Evolutionary conservation across 2,113 vertebrate genomes (phyloP), one percentile per base, ranked within the genome.

Genomic region (Syngnathoides biaculeatus): DNA sequence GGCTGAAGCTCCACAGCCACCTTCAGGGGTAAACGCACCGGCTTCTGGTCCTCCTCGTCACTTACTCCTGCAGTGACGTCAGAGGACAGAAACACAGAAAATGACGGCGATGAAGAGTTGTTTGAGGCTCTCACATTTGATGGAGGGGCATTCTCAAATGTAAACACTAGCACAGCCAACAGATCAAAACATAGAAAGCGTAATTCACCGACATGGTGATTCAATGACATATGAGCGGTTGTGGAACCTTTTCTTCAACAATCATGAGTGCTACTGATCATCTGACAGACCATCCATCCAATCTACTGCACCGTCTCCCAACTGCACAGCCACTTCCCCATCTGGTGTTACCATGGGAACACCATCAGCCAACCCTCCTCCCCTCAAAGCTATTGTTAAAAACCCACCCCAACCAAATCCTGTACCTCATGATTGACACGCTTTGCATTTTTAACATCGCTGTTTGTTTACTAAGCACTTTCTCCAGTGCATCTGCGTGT

Each of bases 31-130:
- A 99, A 92, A 67, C 96, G 93, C 52, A 98, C 96, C 0, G 96
- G 96, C 80, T 98, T 98, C 90, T 98, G 97, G 88, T 99, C 97
- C 80, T 98, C 97, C 75, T 99, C 97, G 38, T 99, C 97, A 81
- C 97, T 99, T 57, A 97, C 86, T 8, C 97, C 97, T 99, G 72
- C 4, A 74, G 60, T 14, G 35, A 73, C 35, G 72, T 0, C 27
- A 15, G 35, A 47, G 20, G 10, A 22, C 56, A 58, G 8, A 38
- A 27, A 38, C 50, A 52, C 20, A 22, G 9, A 22, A 22, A 52
- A 52, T 52, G 50, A n/a, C n/a, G 6, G 30, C 30, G 6, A 35
- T 52, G 50, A 52, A 48, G 47, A 15, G 47, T 48, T 20, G 17
- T 19, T 48, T 48, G n/a, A n/a, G 0, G 55, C 24, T 56, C 8